Evolutionary conservation across 2,797 vertebrate genomes (phyloP).

Genomic region (Telmatherina bonti): DNA sequence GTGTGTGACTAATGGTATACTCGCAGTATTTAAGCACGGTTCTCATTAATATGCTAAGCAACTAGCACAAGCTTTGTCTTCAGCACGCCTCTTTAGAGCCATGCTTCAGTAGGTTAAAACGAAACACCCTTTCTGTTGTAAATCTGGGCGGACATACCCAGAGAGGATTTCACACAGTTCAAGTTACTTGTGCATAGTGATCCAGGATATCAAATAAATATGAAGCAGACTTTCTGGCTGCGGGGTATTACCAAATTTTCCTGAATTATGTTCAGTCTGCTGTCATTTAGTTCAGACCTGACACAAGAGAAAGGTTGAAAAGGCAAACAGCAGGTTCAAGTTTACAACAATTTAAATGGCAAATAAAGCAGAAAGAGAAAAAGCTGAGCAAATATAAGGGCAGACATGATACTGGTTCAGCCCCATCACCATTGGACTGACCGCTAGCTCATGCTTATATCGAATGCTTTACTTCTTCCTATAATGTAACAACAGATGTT

Average conservation of each 20-base stretch:
- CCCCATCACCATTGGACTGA: not conserved
- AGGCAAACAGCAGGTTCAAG: not conserved
- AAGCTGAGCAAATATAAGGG: not conserved
- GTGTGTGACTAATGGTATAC: slow-evolving; percentile 65
- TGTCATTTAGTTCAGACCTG: not conserved
- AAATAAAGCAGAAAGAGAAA: not conserved
- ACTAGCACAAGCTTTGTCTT: slow-evolving; percentile 51
- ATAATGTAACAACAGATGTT: too few species aligned
- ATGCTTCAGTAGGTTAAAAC: slow-evolving; percentile 44
- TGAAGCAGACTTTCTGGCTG: slow-evolving; percentile 22
- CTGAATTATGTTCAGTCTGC: slow-evolving; percentile 33
- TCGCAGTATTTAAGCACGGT: slow-evolving; percentile 55
- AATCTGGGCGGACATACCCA: slow-evolving; percentile 46
- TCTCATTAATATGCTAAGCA: slow-evolving; percentile 71
- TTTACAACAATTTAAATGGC: not conserved
- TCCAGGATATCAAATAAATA: slow-evolving; percentile 49
- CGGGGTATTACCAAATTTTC: slow-evolving; percentile 28
- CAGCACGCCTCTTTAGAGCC: slow-evolving; percentile 42
- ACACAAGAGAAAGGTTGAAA: not conserved
- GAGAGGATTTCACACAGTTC: slow-evolving; percentile 48
- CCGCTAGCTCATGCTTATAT: not conserved
- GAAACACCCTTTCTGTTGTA: slow-evolving; percentile 36
- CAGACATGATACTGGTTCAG: not conserved
- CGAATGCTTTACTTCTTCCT: not conserved
- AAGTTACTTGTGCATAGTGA: slow-evolving; percentile 51